Conservation (phyloP, 2,113 vertebrate genomes). For the Zapornia atra region DNA sequence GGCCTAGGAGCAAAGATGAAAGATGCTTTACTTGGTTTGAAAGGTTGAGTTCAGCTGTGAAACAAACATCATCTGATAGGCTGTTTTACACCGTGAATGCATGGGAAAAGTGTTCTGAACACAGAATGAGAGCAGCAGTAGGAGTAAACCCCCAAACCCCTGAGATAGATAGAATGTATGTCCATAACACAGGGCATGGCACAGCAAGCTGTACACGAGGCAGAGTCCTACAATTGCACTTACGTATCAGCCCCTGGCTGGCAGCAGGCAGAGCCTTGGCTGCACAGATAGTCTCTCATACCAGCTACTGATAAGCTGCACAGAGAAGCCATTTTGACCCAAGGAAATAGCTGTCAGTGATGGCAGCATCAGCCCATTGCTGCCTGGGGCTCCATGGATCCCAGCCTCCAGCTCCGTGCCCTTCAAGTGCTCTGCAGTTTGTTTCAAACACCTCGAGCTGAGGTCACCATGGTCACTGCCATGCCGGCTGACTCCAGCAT, state of each 20-base stretch:
- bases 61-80: background rate
- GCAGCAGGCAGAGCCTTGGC: background rate
- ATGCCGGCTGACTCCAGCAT: background rate
- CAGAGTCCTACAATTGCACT: background rate
- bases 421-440: background rate
- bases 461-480: fast-evolving
- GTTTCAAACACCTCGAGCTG: background rate
- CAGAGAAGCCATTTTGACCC: background rate
- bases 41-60: background rate
- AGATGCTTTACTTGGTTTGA: background rate
- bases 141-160: background rate
- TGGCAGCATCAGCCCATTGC: fast-evolving
- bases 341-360: background rate
- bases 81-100: fast-evolving
- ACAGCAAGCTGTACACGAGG: background rate
- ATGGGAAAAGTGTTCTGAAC: background rate
- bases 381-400: fast-evolving
- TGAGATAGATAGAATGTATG: background rate
- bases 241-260: background rate
- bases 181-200: fast-evolving
- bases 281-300: background rate
- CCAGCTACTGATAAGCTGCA: fast-evolving
- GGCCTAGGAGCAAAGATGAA: constrained; percentile 69
- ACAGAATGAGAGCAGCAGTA: fast-evolving
- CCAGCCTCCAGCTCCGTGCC: background rate